Evolutionary conservation across 2,113 vertebrate species (phyloP), one percentile per base, ranked within the genome.

Genomic region (Telmatochromis sp.): DNA sequence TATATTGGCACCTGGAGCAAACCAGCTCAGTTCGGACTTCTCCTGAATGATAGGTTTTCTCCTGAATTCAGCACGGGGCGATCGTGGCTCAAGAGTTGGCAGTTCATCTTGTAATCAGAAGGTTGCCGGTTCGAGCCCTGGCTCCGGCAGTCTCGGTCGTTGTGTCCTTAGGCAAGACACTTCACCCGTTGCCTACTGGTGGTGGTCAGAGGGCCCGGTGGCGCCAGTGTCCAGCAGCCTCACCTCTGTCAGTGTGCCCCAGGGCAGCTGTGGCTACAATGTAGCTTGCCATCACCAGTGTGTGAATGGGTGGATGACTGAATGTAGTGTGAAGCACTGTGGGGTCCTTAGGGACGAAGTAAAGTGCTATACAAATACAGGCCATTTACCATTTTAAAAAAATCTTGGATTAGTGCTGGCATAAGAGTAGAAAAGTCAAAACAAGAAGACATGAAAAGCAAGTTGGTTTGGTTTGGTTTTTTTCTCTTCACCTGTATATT

Each of bases 51-150:
- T 6, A 47, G 5, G 13, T 26, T 23, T 26, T 73, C 21, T 42
- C 37, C 5, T 9, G 5, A 58, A 73, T 15, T 42, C 37, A 45
- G 65, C 21, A 26, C 8, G 0, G 26, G 26, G 14, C 2, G 2
- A 31, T 60, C 2, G 0, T 60, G 14, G 8, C 26, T 60, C 26
- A 31, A 17, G 26, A 31, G 26, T 0, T 31, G 5, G 57, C 57
- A 31, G 1, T 60, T 60, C 3, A 2, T 60, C 57, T 60, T 31
- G 57, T 31, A 60, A 60, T 58, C 14, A 3, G 8, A 58, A 58
- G 57, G 14, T 58, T 58, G 55, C 55, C 2, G 0, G 55, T 58
- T 58, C 7, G 5, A 58, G 23, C 23, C 23, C 55, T 28, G 55
- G 4, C 55, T 57, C 55, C 7, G 1, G 3, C 23, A 58, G 55